Percentiles rank a stretch among this genome's conserved stretches.
These are phyloP conservation scores for Perca schrenkii DNA, from an alignment of 2,113 vertebrate genomes.

Conservation along the genomic window DNA sequence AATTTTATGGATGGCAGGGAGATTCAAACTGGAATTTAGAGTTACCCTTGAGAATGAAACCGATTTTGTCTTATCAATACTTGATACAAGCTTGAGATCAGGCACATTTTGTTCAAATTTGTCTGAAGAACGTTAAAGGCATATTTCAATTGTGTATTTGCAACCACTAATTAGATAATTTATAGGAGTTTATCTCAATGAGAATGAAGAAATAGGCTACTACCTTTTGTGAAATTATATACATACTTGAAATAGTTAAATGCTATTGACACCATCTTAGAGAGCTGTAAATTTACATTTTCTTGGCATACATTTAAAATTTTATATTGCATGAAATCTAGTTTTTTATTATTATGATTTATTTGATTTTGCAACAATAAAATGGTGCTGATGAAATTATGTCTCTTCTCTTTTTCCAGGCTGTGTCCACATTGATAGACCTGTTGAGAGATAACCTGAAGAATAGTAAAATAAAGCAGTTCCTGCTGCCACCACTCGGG, in stretches of 20 bases:
- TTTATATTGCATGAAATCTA: not conserved
- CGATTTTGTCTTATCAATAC: too few species aligned
- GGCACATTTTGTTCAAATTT: not conserved
- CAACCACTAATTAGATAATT: not conserved
- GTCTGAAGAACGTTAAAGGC: not conserved
- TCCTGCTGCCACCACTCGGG: conserved; percentile 73
- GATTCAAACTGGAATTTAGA: not conserved
- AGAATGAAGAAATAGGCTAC: not conserved
- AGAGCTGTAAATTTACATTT: not conserved
- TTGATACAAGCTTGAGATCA: not conserved
- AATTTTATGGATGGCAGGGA: not conserved
- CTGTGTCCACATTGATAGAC: conserved; percentile 66
- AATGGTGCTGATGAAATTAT: conserved; percentile 7
- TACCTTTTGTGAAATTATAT: not conserved
- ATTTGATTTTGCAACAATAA: conserved; percentile 4
- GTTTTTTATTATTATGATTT: not conserved
- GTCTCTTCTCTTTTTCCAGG: conserved; percentile 51
- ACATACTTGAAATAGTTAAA: not conserved
- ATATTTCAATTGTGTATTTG: not conserved
- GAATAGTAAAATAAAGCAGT: conserved; percentile 72
- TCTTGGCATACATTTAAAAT: not conserved
- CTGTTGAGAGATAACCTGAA: conserved; percentile 73
- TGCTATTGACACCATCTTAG: not conserved
- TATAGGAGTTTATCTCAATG: not conserved
- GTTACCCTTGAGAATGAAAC: not conserved